Percentiles rank a stretch among this genome's conserved stretches.
phyloP scores from a whole-genome alignment of 2,888 invertebrate species.

The Nomada fabriciana region DNA sequence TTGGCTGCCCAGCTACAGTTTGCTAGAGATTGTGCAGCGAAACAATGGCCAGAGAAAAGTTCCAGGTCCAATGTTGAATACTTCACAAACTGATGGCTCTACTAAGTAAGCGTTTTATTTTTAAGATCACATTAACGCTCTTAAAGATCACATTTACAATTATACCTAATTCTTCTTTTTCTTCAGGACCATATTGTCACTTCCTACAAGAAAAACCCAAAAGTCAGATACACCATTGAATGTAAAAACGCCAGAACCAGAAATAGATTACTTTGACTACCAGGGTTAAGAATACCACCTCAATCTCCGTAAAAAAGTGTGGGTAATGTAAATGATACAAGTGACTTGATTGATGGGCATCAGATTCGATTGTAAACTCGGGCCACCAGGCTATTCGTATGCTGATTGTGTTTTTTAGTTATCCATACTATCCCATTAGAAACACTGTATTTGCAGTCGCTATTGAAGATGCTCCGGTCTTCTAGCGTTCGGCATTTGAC shows the following conservation, averaged over 20 bases:
- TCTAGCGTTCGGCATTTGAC: neutral
- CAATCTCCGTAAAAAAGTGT: conserved; percentile 36
- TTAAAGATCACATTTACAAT: neutral
- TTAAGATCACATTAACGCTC: too few species aligned
- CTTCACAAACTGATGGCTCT: conserved; percentile 73
- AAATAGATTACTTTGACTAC: conserved; percentile 82
- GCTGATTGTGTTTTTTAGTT: too few species aligned
- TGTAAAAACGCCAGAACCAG: conserved; percentile 77
- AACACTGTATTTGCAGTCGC: too few species aligned
- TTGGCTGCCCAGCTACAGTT: conserved; percentile 95
- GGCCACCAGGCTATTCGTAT: too few species aligned
- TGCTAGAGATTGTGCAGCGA: conserved; percentile 92
- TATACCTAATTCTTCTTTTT: neutral
- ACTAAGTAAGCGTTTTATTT: conserved; percentile 73
- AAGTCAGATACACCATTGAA: conserved; percentile 69
- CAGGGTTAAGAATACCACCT: conserved; percentile 61
- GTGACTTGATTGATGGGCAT: conserved; percentile 14
- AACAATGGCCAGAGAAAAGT: conserved; percentile 92
- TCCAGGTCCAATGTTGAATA: conserved; percentile 88
- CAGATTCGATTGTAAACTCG: neutral
- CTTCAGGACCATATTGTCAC: conserved; percentile 78
- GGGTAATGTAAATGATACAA: conserved; percentile 27
- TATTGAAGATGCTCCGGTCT: neutral
- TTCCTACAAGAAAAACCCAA: conserved; percentile 76
- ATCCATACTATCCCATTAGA: too few species aligned